phyloP scores from a whole-genome alignment of 1,140 invertebrate genomes.

The Ylistrum balloti region DNA sequence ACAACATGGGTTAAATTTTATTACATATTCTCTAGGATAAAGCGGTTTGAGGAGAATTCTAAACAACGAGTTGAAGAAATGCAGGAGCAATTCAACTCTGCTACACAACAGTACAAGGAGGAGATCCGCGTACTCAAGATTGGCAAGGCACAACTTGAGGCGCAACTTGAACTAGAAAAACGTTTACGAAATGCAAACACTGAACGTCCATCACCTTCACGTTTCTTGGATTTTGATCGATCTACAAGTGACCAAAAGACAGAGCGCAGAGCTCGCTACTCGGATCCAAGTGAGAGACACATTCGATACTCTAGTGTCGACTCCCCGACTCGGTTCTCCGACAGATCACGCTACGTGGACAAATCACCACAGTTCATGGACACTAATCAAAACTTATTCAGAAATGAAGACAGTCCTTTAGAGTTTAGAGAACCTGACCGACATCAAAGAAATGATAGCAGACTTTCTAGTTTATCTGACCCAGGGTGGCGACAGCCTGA shows the following conservation, averaged over 20 bases:
- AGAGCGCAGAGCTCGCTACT: not conserved
- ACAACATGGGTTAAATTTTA: too few relatives aligned
- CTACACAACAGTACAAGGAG: slow-evolving; percentile 62
- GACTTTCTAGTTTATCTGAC: not conserved
- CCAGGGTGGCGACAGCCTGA: not conserved
- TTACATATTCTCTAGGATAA: slow-evolving; percentile 47
- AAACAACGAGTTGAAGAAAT: slow-evolving; percentile 48
- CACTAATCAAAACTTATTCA: not conserved
- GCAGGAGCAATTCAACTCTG: slow-evolving; percentile 57
- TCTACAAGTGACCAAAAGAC: not conserved
- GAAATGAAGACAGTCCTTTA: not conserved
- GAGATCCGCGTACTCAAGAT: slow-evolving; percentile 63
- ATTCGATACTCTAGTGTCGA: not conserved
- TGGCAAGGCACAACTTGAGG: slow-evolving; percentile 62
- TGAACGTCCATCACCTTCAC: not conserved
- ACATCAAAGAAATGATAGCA: not conserved
- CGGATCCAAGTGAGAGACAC: too few relatives aligned
- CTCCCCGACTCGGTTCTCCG: not conserved
- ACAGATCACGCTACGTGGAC: not conserved
- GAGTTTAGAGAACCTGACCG: not conserved
- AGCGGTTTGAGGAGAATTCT: slow-evolving; percentile 53
- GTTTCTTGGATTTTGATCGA: not conserved
- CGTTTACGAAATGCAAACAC: not conserved
- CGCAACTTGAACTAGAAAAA: slow-evolving; percentile 54
- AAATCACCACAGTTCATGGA: slow-evolving; percentile 12